Base-by-base conservation (phyloP, 2,797 vertebrate species). In the Enteromius viviparus region DNA sequence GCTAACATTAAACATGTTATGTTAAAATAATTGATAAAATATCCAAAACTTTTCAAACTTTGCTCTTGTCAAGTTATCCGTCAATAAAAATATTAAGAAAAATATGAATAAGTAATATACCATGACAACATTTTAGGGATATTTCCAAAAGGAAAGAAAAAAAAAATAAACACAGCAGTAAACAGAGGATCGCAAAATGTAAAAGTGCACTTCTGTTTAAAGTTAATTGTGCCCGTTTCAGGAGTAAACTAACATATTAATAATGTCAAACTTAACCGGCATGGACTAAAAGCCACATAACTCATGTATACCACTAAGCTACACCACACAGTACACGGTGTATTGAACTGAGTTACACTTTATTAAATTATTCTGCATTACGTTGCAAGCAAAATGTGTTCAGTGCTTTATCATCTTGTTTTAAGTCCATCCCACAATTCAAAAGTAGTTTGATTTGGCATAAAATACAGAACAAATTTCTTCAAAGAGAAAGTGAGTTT, bases 321-420 rank as follows among this genome's bases (percentile, higher is more conserved):
- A 74, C 10, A 47, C 17, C 26, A 74, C 70, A 21, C 70, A 51
- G 17, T 32, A 72, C 70, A 51, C 2, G 21, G 29, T 21, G 14
- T 11, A 34, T 53, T 74, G 47, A 17, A 51, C 4, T 6, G 17
- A 51, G 26, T 74, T 21, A 32, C 17, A 51, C 4, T 71, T 32
- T 72, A 51, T 51, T 12, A 72, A 72, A 72, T 72, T 51, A 72
- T 49, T 21, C 15, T 5, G 23, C 53, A 45, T 62, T 62, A 45
- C 26, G n/a, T 29, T 3, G 6, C 6, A 32, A 45, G 5, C 23
- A 65, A 77, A 77, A 32, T 47, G 60, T 40, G 21, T 9, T 26
- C 21, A 45, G n/a, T 60, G 37, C 34, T 32, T 64, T 23, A 45
- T 45, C 14, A 21, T 76, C 40, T 47, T 64, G 40, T 47, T 77